phyloP scores from a whole-genome alignment of 2,113 vertebrate genomes.

The Xenus cinereus region DNA sequence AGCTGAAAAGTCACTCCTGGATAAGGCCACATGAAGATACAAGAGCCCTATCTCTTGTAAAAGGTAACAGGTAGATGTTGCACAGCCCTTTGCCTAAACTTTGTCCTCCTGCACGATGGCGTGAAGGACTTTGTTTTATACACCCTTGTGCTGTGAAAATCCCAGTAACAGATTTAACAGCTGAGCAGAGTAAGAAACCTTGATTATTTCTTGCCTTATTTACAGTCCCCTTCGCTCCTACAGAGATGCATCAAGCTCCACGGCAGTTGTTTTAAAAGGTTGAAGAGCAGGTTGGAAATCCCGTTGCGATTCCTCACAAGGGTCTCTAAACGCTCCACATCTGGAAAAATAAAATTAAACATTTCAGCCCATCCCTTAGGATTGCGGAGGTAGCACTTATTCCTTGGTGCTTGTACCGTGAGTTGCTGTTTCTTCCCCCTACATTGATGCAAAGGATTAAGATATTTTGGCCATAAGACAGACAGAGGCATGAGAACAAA shows the following conservation, averaged over 20 bases:
- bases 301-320: neutral
- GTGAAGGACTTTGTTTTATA: rapidly evolving
- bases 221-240: neutral
- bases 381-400: rapidly evolving
- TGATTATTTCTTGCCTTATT: neutral
- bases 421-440: neutral
- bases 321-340: neutral
- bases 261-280: neutral
- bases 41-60: neutral
- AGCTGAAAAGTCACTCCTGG: neutral
- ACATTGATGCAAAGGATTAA: neutral
- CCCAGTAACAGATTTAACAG: neutral
- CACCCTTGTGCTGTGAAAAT: neutral
- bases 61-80: neutral
- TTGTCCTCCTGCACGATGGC: rapidly evolving
- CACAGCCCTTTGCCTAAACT: neutral
- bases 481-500: neutral
- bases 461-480: neutral
- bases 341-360: neutral
- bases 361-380: neutral
- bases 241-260: neutral
- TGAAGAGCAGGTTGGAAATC: neutral
- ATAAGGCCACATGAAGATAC: rapidly evolving
- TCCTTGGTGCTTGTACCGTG: rapidly evolving
- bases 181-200: neutral